Evolutionary conservation across 1,140 invertebrate genomes (phyloP), one percentile per base, ranked within the genome.

Genomic region (Magallana ariakensis): DNA sequence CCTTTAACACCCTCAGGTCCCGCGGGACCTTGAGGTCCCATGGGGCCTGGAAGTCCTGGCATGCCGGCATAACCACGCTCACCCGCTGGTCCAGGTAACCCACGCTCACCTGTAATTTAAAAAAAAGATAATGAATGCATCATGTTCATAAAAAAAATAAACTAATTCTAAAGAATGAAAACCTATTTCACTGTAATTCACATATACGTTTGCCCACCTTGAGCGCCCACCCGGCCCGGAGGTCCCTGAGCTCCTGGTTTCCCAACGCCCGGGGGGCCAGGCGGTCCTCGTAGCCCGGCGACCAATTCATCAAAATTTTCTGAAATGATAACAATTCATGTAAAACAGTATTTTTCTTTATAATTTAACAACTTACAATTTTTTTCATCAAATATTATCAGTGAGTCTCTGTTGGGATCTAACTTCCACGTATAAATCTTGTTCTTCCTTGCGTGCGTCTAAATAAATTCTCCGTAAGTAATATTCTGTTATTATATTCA

Each of bases 151-250:
- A 46, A 4, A 46, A 4, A 46, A 46, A 2, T 46, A 46, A 46
- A 46, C 33, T 46, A 46, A 46, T 5, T 46, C 33, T 46, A 46
- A 46, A 46, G 33, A 46, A 46, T 46, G 33, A 46, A 4, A 46
- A 46, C 33, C 33, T 2, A 46, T 46, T 46, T 46, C 0, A 33
- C 33, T 33, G 5, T 33, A 33, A 33, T 33, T 33, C 33, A 33
- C 33, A 33, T 33, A 4, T 33, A 3, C 3, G 16, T 13, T 75
- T 53, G 11, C 86, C 84, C 89, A 92, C 95, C 95, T 89, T 90
- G 90, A 15, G 94, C 90, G 46, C 96, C 96, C 86, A 93, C 93
- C 10, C 85, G 85, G 26, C 96, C 96, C 26, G 95, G 94, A 6
- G 92, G 90, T 19, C 95, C 95, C 6, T 90, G 88, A 84, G 90